Evolutionary conservation across 2,113 vertebrate genomes (phyloP).

Genomic region (Lethenteron reissneri): DNA sequence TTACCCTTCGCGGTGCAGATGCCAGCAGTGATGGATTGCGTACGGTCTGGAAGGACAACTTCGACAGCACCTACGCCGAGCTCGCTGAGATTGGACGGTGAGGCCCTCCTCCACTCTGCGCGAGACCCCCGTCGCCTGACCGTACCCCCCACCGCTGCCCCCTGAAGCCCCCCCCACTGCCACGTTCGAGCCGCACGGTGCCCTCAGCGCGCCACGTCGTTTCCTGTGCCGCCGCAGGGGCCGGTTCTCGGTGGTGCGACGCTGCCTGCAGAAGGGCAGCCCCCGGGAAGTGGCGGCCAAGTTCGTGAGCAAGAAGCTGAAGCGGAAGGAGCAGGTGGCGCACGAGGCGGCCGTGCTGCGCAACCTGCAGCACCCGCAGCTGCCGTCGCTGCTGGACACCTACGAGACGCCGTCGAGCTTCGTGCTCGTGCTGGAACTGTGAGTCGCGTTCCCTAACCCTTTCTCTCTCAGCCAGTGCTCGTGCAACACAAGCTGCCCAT

Average conservation of each 20-base stretch:
- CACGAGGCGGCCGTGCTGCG: conserved; percentile 65
- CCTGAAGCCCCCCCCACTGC: conserved; percentile 5
- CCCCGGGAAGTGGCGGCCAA: conserved; percentile 86
- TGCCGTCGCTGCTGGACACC: conserved; percentile 57
- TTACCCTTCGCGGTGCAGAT: conserved; percentile 23
- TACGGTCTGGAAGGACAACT: conserved; percentile 86
- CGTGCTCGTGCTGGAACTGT: conserved; percentile 76
- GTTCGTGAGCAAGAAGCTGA: conserved; percentile 86
- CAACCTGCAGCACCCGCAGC: conserved; percentile 62
- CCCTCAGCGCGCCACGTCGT: too few relatives aligned
- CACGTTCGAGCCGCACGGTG: background rate
- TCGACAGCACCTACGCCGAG: conserved; percentile 56
- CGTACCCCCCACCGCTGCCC: background rate
- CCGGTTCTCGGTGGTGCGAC: conserved; percentile 82
- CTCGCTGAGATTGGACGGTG: conserved; percentile 87
- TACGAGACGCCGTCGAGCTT: conserved; percentile 58
- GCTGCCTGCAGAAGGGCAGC: conserved; percentile 62
- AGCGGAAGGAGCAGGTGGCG: conserved; percentile 82
- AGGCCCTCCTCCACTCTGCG: background rate
- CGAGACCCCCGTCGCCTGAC: background rate
- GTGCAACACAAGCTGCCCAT: too few relatives aligned
- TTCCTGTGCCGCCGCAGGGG: conserved; percentile 29
- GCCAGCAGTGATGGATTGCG: conserved; percentile 48
- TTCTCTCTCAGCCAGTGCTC: too few relatives aligned
- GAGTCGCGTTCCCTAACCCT: conserved; percentile 19